Percentiles rank a stretch among this genome's conserved stretches.
Evolutionary conservation across 2,888 invertebrate species (phyloP).

Genomic region (Aricia artaxerxes): DNA sequence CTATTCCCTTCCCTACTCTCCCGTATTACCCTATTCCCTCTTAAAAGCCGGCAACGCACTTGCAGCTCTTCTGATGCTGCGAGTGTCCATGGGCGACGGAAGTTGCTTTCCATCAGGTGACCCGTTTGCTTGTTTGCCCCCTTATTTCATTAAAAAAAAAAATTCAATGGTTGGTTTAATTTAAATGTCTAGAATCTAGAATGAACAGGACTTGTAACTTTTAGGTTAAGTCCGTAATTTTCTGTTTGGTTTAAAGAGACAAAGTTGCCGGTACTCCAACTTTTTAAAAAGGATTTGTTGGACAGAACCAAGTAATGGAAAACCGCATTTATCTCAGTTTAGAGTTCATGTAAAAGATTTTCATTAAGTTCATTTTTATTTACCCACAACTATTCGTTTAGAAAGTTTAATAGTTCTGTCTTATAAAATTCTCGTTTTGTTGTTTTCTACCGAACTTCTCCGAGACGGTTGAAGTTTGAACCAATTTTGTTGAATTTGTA

Average conservation of each 20-base stretch:
- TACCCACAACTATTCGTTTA: not conserved
- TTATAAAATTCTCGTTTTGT: not conserved
- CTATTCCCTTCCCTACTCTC: too few species aligned
- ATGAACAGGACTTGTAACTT: not conserved
- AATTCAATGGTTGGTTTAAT: not conserved
- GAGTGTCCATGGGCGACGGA: too few species aligned
- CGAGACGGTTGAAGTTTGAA: too few species aligned
- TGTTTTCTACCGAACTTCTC: not conserved
- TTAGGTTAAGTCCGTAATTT: slow-evolving; percentile 16
- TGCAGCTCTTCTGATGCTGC: too few species aligned
- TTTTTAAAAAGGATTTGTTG: slow-evolving; percentile 28
- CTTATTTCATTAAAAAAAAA: too few species aligned
- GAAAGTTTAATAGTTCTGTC: not conserved
- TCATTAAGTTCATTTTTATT: slow-evolving; percentile 18
- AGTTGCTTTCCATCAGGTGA: too few species aligned
- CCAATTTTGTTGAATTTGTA: not conserved
- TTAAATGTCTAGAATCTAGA: not conserved
- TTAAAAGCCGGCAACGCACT: too few species aligned
- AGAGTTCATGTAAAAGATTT: slow-evolving; percentile 10
- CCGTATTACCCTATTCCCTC: too few species aligned
- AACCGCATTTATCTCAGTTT: slow-evolving; percentile 29
- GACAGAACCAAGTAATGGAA: slow-evolving; percentile 28
- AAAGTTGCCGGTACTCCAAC: slow-evolving; percentile 22
- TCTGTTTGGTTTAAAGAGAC: slow-evolving; percentile 15
- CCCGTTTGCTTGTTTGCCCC: too few species aligned